A percentile compares a stretch with the other conserved stretches of the same genome.
Evolutionary conservation across 2,113 vertebrate species (phyloP).

Genomic region (Dissostichus mawsoni): DNA sequence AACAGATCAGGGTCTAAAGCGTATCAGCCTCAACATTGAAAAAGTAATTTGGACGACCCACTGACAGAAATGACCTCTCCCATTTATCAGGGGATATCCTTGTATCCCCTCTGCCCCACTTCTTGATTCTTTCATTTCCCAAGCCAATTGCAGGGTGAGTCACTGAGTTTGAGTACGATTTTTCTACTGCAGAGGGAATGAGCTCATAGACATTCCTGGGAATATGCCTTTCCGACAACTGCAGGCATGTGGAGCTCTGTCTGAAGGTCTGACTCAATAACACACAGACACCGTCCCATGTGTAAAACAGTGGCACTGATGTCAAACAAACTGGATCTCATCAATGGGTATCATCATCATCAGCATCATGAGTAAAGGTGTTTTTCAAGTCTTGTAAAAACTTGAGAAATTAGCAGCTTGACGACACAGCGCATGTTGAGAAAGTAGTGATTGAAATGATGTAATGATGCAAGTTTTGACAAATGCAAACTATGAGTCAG

Average conservation of each 20-base stretch:
- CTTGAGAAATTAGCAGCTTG: constrained; percentile 9
- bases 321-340: constrained; percentile 21
- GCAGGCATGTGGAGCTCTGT: constrained; percentile 48
- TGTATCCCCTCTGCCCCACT: constrained; percentile 40
- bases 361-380: background rate
- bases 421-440: background rate
- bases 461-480: constrained; percentile 2
- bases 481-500: background rate
- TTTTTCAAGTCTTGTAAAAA: background rate
- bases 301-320: constrained; percentile 23
- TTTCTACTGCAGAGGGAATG: constrained; percentile 50
- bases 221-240: constrained; percentile 54
- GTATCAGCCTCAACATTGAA: constrained; percentile 1
- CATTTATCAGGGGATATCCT: constrained; percentile 45
- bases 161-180: constrained; percentile 34
- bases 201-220: constrained; percentile 72
- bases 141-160: constrained; percentile 52
- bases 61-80: constrained; percentile 33
- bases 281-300: constrained; percentile 39
- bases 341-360: background rate
- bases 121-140: constrained; percentile 50
- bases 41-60: constrained; percentile 22
- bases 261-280: constrained; percentile 61
- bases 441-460: background rate
- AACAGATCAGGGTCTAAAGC: constrained; percentile 16